Evolutionary conservation across 1,140 invertebrate species (phyloP).

Genomic region (Pseudomyrmex flavicornis): DNA sequence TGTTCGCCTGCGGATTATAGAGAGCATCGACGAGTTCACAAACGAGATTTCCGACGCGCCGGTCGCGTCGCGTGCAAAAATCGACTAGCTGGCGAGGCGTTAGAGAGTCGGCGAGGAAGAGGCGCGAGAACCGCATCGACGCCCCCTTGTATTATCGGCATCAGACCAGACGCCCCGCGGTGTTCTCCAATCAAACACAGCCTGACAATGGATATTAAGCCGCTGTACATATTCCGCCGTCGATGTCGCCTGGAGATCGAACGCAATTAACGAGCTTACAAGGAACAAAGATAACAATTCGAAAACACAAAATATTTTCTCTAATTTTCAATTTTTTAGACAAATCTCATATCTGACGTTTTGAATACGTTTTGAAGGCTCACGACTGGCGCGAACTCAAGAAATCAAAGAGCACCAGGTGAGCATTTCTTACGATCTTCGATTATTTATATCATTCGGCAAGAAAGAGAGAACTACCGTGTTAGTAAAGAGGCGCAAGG

Average conservation of each 20-base stretch:
- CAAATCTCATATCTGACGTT: not conserved
- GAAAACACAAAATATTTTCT: not conserved
- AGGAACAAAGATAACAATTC: not conserved
- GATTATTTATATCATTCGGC: constrained; percentile 53
- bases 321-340: no score
- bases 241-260: constrained; percentile 24
- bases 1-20: not conserved
- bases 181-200: not conserved
- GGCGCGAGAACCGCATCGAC: constrained; percentile 6
- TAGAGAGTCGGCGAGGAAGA: constrained; percentile 5
- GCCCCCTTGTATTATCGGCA: constrained; percentile 48
- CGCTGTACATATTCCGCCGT: constrained; percentile 29
- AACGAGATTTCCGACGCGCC: not conserved
- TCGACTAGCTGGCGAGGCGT: constrained; percentile 7
- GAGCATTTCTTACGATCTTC: constrained; percentile 38
- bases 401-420: constrained; percentile 43
- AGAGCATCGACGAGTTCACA: not conserved
- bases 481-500: constrained; percentile 6
- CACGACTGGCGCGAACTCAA: constrained; percentile 35
- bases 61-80: not conserved
- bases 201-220: constrained; percentile 47
- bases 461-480: not conserved
- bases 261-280: constrained; percentile 14
- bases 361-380: not conserved
- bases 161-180: constrained; percentile 31